phyloP scores from a whole-genome alignment of 2,113 vertebrate species.

The Lepus europaeus region DNA sequence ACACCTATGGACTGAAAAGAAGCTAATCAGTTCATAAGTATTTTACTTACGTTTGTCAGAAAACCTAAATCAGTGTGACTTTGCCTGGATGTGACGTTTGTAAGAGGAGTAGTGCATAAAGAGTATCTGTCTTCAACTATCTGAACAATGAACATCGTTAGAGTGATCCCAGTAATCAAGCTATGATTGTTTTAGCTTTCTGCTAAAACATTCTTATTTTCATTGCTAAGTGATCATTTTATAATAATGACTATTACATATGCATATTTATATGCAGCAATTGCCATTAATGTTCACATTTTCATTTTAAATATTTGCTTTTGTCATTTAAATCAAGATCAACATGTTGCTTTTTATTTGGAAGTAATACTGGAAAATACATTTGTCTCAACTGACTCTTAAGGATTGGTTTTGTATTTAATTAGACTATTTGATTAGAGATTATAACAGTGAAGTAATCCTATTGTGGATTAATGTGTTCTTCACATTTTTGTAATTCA shows the following conservation, averaged over 20 bases:
- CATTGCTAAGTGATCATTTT: conserved; percentile 39
- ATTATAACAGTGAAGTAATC: conserved; percentile 18
- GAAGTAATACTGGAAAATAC: conserved; percentile 21
- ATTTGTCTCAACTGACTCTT: conserved; percentile 40
- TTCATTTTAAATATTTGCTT: conserved; percentile 46
- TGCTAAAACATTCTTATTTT: conserved; percentile 47
- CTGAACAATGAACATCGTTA: neutral
- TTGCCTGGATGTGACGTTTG: neutral
- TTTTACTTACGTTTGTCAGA: conserved; percentile 50
- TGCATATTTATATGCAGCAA: neutral
- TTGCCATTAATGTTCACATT: conserved; percentile 6
- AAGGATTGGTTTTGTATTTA: neutral
- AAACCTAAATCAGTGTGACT: neutral
- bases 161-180: neutral
- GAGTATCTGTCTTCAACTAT: neutral
- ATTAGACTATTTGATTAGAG: neutral
- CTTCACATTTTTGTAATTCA: conserved; percentile 50
- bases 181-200: neutral
- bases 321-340: conserved; percentile 24
- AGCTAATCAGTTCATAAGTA: conserved; percentile 50
- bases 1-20: conserved; percentile 14
- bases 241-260: neutral
- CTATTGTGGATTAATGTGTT: neutral
- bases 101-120: neutral
- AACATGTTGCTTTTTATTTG: conserved; percentile 40